A percentile compares a stretch with the other conserved stretches of the same genome.
Conservation (phyloP, 2,797 vertebrate genomes). For the Acanthornis magna region DNA sequence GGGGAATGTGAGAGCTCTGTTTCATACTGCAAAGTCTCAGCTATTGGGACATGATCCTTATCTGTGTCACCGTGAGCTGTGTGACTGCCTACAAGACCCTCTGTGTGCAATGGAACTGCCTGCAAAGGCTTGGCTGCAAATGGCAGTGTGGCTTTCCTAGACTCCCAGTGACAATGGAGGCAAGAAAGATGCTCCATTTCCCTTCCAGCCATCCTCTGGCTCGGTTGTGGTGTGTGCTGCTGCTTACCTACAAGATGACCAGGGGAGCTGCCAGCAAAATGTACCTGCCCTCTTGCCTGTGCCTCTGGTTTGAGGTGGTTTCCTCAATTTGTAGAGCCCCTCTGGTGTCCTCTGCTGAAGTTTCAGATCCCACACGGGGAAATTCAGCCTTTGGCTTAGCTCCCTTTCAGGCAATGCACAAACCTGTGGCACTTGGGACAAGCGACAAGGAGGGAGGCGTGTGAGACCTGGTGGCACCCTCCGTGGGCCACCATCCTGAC, state of each 20-base stretch:
- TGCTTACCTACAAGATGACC: neutral
- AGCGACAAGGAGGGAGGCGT: fast-evolving
- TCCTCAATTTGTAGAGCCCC: neutral
- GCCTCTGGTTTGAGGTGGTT: neutral
- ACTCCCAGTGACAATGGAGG: neutral
- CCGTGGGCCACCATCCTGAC: neutral
- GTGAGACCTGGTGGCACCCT: fast-evolving
- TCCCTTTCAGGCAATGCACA: neutral
- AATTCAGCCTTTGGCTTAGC: neutral
- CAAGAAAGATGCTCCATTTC: neutral
- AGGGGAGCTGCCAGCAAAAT: neutral
- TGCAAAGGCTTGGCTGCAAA: neutral
- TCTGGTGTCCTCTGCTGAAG: neutral
- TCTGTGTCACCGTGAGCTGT: neutral
- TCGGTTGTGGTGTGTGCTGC: fast-evolving
- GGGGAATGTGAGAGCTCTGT: neutral
- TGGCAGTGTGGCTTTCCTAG: neutral
- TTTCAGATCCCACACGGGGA: neutral
- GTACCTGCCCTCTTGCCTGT: neutral
- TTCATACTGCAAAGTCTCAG: neutral
- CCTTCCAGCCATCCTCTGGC: neutral
- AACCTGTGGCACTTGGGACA: fast-evolving
- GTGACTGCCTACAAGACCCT: neutral
- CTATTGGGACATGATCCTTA: neutral
- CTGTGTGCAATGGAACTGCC: neutral